These are phyloP conservation scores for Stenolophus ochropezus DNA, from an alignment of 2,888 invertebrate genomes.

Conservation along the genomic window DNA sequence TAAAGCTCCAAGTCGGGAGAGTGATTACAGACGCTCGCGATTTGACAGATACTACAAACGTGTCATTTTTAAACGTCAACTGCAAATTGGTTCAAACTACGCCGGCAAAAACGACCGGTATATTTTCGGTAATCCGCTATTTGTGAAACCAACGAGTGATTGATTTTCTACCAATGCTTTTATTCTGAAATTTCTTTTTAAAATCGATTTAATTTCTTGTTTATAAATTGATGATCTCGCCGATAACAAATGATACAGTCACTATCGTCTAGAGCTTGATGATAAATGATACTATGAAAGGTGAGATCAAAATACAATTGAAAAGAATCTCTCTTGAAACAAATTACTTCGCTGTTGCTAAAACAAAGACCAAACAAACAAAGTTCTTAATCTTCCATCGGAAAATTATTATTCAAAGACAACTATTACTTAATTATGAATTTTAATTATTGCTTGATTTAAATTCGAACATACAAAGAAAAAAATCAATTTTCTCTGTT, in stretches of 20 bases:
- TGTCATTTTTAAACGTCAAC: conserved; percentile 57
- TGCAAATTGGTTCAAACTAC: conserved; percentile 42
- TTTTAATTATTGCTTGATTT: no score
- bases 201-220: conserved; percentile 26
- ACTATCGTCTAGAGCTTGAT: not conserved
- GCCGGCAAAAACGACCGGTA: not conserved
- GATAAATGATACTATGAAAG: conserved; percentile 2
- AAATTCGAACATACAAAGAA: no score
- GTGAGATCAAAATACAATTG: not conserved
- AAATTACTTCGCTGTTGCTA: not conserved
- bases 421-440: no score
- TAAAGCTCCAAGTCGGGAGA: conserved; percentile 50
- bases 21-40: conserved; percentile 56
- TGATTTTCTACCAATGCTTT: not conserved
- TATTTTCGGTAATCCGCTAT: conserved; percentile 15
- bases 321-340: not conserved
- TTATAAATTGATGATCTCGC: conserved; percentile 39
- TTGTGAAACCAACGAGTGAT: not conserved
- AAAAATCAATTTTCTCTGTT: no score
- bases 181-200: conserved; percentile 17
- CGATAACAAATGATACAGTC: conserved; percentile 17
- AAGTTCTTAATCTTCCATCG: not conserved
- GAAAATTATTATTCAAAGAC: not conserved
- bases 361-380: not conserved
- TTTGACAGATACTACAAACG: conserved; percentile 57